Conservation (phyloP, 2,888 invertebrate genomes). For the Diabrotica balteata region DNA sequence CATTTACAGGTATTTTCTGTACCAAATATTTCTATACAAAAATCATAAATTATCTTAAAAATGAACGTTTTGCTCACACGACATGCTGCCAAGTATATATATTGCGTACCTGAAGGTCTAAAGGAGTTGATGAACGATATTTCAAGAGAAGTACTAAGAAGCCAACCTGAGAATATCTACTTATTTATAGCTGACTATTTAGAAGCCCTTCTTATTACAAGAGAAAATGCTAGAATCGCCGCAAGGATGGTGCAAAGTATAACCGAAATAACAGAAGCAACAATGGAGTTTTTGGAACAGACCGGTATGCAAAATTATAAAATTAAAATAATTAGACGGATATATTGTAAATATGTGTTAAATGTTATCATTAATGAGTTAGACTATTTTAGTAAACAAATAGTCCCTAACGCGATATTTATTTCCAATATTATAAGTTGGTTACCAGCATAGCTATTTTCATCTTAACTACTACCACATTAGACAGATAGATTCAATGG, state of each 20-base stretch:
- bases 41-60: slow-evolving; percentile 22
- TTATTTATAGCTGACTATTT: slow-evolving; percentile 75
- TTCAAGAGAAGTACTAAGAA: slow-evolving; percentile 74
- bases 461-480: no score
- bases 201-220: slow-evolving; percentile 69
- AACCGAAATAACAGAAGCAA: slow-evolving; percentile 53
- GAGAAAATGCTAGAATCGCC: slow-evolving; percentile 65
- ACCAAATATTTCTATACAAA: no score
- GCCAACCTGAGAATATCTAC: slow-evolving; percentile 70
- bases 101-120: slow-evolving; percentile 71
- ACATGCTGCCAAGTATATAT: slow-evolving; percentile 62
- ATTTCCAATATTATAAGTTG: no score
- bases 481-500: no score
- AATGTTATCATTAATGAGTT: no score
- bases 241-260: slow-evolving; percentile 55
- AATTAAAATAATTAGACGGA: no score
- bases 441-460: no score
- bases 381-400: no score
- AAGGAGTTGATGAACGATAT: slow-evolving; percentile 76
- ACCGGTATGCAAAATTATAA: slow-evolving; percentile 41
- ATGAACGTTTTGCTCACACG: slow-evolving; percentile 56
- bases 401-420: no score
- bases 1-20: no score
- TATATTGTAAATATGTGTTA: no score
- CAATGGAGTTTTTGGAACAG: slow-evolving; percentile 50